phyloP scores from a whole-genome alignment of 2,888 invertebrate species.

The Stenchaetothrips biformis region DNA sequence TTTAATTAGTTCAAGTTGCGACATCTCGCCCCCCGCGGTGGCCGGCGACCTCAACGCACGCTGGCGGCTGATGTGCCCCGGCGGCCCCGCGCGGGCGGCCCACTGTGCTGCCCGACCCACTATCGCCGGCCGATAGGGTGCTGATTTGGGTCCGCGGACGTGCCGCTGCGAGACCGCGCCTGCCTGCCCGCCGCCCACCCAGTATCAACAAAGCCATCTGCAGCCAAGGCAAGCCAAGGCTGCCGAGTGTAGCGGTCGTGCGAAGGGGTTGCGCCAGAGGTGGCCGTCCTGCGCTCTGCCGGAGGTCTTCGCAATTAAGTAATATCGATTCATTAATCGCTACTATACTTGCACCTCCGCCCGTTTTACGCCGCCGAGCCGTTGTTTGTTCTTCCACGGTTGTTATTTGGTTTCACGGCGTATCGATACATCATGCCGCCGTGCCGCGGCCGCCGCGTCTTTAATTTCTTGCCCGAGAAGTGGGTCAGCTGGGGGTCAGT shows the following conservation, averaged over 20 bases:
- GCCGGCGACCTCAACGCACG: too few species aligned
- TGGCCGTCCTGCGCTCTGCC: not conserved
- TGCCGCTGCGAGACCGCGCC: not conserved
- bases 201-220: constrained; percentile 12
- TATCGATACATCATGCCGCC: not conserved
- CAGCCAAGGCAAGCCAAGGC: constrained; percentile 6
- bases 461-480: not conserved
- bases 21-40: too few species aligned
- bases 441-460: not conserved
- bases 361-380: not conserved
- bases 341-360: not conserved
- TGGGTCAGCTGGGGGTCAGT: not conserved
- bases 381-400: constrained; percentile 18
- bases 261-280: not conserved
- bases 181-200: not conserved
- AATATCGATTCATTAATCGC: constrained; percentile 23
- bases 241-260: not conserved
- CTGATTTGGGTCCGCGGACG: too few species aligned
- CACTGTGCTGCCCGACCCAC: too few species aligned
- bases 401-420: not conserved
- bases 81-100: too few species aligned
- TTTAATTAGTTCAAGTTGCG: too few species aligned
- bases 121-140: too few species aligned
- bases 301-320: constrained; percentile 24
- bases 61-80: too few species aligned